A percentile compares a stretch with the other conserved stretches of the same genome.
These are phyloP conservation scores for Polyploca ridens DNA, from an alignment of 2,888 invertebrate genomes.

Conservation along the genomic window DNA sequence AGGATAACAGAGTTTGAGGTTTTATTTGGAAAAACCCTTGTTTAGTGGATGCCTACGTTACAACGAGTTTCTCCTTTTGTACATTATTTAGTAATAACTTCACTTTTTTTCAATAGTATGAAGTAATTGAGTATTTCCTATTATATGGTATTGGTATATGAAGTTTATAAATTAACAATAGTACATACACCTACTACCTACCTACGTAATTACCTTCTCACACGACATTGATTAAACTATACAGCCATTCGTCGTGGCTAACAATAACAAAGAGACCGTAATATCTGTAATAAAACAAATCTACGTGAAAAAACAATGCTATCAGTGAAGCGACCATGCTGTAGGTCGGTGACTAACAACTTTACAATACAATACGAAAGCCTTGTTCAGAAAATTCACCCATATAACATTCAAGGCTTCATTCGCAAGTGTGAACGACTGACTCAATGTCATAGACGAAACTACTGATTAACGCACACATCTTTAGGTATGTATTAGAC, in stretches of 20 bases:
- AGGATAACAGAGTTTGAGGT: no score
- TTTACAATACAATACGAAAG: constrained; percentile 46
- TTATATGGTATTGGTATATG: background rate
- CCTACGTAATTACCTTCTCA: constrained; percentile 15
- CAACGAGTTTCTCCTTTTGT: no score
- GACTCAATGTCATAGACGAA: constrained; percentile 59
- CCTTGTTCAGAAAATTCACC: constrained; percentile 51
- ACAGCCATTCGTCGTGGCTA: constrained; percentile 25
- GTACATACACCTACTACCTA: background rate
- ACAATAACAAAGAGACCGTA: constrained; percentile 37
- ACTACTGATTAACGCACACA: constrained; percentile 56
- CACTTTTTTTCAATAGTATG: no score
- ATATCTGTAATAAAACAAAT: constrained; percentile 24
- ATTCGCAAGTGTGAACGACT: constrained; percentile 48
- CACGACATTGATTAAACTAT: constrained; percentile 26
- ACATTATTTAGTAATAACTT: no score
- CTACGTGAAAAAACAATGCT: constrained; percentile 50
- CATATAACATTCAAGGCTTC: constrained; percentile 58
- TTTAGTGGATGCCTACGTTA: no score
- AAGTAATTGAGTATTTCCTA: no score
- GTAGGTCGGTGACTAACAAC: constrained; percentile 35
- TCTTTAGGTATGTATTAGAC: constrained; percentile 38
- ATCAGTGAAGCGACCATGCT: constrained; percentile 44
- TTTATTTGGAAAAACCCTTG: no score
- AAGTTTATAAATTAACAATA: background rate